Evolutionary conservation across 2,888 invertebrate genomes (phyloP).

Genomic region (Hanleya hanleyi): DNA sequence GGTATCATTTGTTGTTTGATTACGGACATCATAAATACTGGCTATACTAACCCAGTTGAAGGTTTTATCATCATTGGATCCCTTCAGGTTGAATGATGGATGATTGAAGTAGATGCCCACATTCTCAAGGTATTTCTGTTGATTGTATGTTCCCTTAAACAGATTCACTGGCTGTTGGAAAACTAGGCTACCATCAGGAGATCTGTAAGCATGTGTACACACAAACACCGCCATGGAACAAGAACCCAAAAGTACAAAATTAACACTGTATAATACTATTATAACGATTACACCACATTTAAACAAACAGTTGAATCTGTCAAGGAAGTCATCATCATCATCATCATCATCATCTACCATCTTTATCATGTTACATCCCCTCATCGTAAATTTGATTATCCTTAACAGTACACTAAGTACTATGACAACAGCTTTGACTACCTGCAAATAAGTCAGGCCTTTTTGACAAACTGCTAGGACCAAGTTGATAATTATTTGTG

Average conservation of each 20-base stretch:
- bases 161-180: conserved; percentile 51
- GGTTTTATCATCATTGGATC: too few relatives aligned
- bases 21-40: background rate
- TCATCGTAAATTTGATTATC: conserved; percentile 23
- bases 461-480: conserved; percentile 23
- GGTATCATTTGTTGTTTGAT: background rate
- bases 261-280: too few relatives aligned
- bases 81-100: conserved; percentile 41
- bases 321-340: conserved; percentile 37
- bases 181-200: conserved; percentile 45
- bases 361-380: conserved; percentile 17
- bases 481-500: conserved; percentile 21
- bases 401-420: conserved; percentile 15
- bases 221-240: conserved; percentile 53
- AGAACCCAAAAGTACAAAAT: conserved; percentile 44
- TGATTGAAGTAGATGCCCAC: conserved; percentile 58
- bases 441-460: conserved; percentile 20
- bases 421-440: conserved; percentile 21
- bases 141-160: conserved; percentile 52
- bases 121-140: conserved; percentile 57
- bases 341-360: conserved; percentile 22
- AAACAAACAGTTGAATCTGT: conserved; percentile 48
- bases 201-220: conserved; percentile 57
- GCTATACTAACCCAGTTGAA: background rate
- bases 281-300: too few relatives aligned